phyloP scores from a whole-genome alignment of 2,888 invertebrate species.

The Trachelus tabidus region DNA sequence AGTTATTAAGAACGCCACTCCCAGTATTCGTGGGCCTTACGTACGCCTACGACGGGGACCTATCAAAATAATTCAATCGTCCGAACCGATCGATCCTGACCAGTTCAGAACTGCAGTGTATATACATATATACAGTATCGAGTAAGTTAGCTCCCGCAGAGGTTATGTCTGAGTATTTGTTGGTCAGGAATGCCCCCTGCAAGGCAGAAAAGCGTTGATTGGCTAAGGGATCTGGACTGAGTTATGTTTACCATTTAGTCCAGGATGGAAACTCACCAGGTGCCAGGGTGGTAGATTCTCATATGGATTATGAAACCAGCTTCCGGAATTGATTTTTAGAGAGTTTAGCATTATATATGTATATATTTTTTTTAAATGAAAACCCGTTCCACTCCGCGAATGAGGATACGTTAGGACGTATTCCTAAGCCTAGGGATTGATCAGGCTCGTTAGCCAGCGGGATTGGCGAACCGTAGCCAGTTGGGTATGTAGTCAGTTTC shows the following conservation, averaged over 20 bases:
- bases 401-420: neutral
- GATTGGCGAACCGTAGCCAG: neutral
- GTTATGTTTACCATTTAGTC: neutral
- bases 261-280: neutral
- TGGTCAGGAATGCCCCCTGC: neutral
- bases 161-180: neutral
- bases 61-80: constrained; percentile 17
- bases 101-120: neutral
- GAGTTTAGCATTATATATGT: neutral
- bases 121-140: neutral
- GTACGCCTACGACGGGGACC: constrained; percentile 6
- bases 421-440: neutral
- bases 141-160: neutral
- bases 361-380: neutral
- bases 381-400: neutral
- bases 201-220: neutral
- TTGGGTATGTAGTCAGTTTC: neutral
- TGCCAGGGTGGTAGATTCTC: neutral
- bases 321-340: neutral
- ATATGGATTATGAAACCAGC: neutral
- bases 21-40: neutral
- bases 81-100: constrained; percentile 5
- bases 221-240: neutral
- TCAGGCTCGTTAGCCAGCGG: neutral
- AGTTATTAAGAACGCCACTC: constrained; percentile 14